Evolutionary conservation across 1,140 invertebrate genomes (phyloP), one percentile per base, ranked within the genome.

Genomic region (Drosophila leontia): DNA sequence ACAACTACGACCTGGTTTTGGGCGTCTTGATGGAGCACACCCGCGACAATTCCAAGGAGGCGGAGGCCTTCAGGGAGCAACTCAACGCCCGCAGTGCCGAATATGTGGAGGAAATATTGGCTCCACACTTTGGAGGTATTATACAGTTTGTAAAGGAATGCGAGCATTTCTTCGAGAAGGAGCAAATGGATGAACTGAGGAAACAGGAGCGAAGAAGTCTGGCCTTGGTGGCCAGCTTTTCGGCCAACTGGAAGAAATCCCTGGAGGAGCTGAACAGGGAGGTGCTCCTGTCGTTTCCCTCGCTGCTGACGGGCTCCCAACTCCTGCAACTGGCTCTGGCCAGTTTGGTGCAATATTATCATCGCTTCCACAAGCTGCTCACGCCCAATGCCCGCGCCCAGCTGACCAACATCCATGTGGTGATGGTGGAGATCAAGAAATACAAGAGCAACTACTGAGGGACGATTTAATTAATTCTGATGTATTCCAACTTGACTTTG

Each of bases 361-460:
- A 99, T 93, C 95, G 98, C 75, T 99, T 99, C 93, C 97, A 98
- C 82, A 99, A 99, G 93, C 95, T 99, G 35, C 93, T 99, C n/a
- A 96, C 97, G 5, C 97, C 98, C 7, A 96, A 97, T 91, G 96
- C 96, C 7, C 95, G 97, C 78, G 96, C 96, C 26, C 98, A 99
- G 93, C 94, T 99, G 23, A 98, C 99, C 1, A 99, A 99, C 92
- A 99, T 99, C 92, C 99, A 99, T 94, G 97, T 99, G 62, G 97
- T 99, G 64, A 99, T 99, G 97, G 98, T 99, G 3, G 99, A 99
- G 94, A 97, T 99, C 45, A 99, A 99, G 93, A 99, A 99, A 94
- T 99, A 99, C 93, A 99, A 97, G 95, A 98, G 95, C 81, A 97
- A 96, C 93, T 97, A 96, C 94, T 97, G 58, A 86, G 53, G 7